These are phyloP conservation scores for Tetramorium alpestre DNA, from an alignment of 1,140 invertebrate species.

Conservation along the genomic window DNA sequence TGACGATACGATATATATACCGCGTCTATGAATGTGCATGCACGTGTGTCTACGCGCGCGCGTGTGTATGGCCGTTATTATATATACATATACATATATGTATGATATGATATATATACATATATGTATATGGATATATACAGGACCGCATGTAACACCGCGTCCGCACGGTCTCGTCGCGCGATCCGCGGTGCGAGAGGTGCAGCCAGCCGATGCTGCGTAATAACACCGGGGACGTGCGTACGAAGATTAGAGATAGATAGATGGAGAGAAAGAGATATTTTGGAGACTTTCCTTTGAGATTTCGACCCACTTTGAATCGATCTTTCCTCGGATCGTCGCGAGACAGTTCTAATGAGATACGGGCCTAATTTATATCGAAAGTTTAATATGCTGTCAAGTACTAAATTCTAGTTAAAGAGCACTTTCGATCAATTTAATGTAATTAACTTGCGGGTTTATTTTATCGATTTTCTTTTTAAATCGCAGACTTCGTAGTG, in stretches of 20 bases:
- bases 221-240: constrained; percentile 23
- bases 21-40: constrained; percentile 47
- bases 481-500: too few relatives aligned
- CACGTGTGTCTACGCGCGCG: not conserved
- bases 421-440: too few relatives aligned
- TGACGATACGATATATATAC: constrained; percentile 75
- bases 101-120: not conserved
- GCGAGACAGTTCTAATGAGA: not conserved
- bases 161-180: not conserved
- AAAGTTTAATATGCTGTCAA: too few relatives aligned
- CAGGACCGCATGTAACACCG: not conserved
- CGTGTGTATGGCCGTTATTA: not conserved
- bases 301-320: not conserved
- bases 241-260: not conserved
- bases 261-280: not conserved
- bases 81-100: not conserved
- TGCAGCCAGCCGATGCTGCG: constrained; percentile 37
- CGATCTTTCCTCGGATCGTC: not conserved
- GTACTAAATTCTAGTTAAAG: too few relatives aligned
- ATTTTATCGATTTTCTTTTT: too few relatives aligned
- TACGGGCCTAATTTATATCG: too few relatives aligned
- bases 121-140: not conserved
- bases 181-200: constrained; percentile 11
- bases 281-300: not conserved
- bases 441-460: too few relatives aligned